Evolutionary conservation across 1,140 invertebrate genomes (phyloP), one percentile per base, ranked within the genome.

Genomic region (Drosophila seguyi): DNA sequence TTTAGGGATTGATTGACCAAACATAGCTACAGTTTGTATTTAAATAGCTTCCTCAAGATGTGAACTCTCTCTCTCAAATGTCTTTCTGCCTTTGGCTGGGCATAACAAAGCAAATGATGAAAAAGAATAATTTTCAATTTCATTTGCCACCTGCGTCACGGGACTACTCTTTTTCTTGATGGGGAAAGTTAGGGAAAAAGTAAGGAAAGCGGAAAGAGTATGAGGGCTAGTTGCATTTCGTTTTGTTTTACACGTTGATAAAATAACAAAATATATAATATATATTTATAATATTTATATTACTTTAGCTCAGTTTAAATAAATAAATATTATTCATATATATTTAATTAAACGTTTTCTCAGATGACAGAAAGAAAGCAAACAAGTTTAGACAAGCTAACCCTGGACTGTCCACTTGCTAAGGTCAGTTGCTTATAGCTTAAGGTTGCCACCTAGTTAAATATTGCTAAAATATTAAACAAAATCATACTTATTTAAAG

Each of bases 61-160:
- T 27, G n/a, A n/a, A 38, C 29, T 60, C 29, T 29, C 8, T 29
- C 29, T 60, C 29, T 29, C 8, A 22, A 48, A 48, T 41, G 11
- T 34, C n/a, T n/a, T 66, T 16, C 7, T 50, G 31, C 25, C 20
- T 34, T 22, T 39, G 27, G 14, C 16, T 20, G 14, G 22, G n/a
- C 29, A 41, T 22, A 56, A 39, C 39, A 27, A 29, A 39, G 39
- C 42, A 71, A 77, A 77, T 60, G 69, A 77, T 60, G 69, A 53
- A 71, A 78, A 71, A 34, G 55, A 71, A 57, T 44, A 62, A 71
- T 78, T 63, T 78, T 78, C 75, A 78, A 78, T 78, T 78, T 78
- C 75, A 78, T 78, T 78, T 78, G 75, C 74, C 75, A 78, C 75
- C 75, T 78, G 75, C 75, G 75, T 78, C 75, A 77, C 65, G 65